These are phyloP conservation scores for Cephus pygmeus DNA, from an alignment of 2,888 invertebrate species.

Conservation along the genomic window DNA sequence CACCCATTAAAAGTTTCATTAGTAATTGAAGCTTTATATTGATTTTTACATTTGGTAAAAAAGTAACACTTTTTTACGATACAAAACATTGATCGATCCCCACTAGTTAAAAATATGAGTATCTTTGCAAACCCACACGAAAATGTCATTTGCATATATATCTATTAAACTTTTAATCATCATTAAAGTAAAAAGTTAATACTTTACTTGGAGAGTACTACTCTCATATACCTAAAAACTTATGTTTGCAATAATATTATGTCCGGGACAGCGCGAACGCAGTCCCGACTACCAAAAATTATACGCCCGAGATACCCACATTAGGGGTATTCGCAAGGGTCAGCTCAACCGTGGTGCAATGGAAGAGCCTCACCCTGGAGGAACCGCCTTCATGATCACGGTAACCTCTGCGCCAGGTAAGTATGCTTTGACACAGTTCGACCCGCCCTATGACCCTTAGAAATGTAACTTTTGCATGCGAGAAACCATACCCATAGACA, in stretches of 20 bases:
- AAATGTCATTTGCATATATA: not conserved
- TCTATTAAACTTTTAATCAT: too few species aligned
- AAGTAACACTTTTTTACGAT: not conserved
- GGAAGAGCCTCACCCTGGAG: constrained; percentile 68
- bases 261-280: constrained; percentile 64
- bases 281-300: constrained; percentile 63
- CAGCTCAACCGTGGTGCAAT: constrained; percentile 71
- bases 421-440: constrained; percentile 28
- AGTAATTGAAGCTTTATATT: not conserved
- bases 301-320: constrained; percentile 68
- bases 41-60: not conserved
- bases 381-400: constrained; percentile 67
- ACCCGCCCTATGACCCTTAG: not conserved
- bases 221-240: not conserved
- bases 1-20: not conserved
- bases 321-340: constrained; percentile 69
- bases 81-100: too few species aligned
- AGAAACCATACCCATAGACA: constrained; percentile 21
- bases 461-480: constrained; percentile 24
- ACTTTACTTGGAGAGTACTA: not conserved
- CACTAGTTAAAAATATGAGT: too few species aligned
- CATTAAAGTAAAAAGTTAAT: too few species aligned
- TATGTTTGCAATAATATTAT: constrained; percentile 24
- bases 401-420: constrained; percentile 69
- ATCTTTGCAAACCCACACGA: not conserved